Base-by-base conservation (phyloP, 2,888 invertebrate species). In the Polydrusus tereticollis region DNA sequence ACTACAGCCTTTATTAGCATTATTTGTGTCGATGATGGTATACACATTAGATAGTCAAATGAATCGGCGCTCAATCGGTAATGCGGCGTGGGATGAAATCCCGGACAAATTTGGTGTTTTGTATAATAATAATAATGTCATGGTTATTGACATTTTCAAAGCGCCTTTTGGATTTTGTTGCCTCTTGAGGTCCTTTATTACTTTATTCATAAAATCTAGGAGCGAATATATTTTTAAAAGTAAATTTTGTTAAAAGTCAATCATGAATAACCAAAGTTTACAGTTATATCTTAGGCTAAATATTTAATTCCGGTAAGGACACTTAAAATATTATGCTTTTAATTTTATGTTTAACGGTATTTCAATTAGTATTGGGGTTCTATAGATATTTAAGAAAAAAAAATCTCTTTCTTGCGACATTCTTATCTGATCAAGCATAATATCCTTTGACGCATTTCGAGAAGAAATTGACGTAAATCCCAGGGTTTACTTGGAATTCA, bases 401-500 rank as follows among this genome's bases (percentile, higher is more conserved):
- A 36, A 36, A 36, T 2, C 36, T 36, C 36, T 36, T 36, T 12
- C 36, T 36, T n/a, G 36, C 36, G 1, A 36, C 36, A 12, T 36
- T 45, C 18, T 10, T 45, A 45, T 21, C 45, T 45, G 10, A 21
- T 45, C 7, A 45, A 20, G 20, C 6, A 20, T 20, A 45, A 45
- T 45, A 18, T 62, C 29, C 14, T 47, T 63, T 63, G 50, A 63
- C 63, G 63, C 63, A 63, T 21, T 29, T 33, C n/a, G 33, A 16
- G 12, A 50, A 23, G 18, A 16, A 50, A 63, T 14, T 63, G 63
- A 63, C 63, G 50, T 33, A 63, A 63, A 63, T 63, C 63, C 16
- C 47, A 12, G 36, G 63, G 33, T 63, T 50, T 59, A 59, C 23
- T 38, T 21, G 59, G 21, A 59, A 38, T 59, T 38, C 38, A 58